Conservation (phyloP, 2,797 vertebrate genomes). For the Serranus cabrilla region DNA sequence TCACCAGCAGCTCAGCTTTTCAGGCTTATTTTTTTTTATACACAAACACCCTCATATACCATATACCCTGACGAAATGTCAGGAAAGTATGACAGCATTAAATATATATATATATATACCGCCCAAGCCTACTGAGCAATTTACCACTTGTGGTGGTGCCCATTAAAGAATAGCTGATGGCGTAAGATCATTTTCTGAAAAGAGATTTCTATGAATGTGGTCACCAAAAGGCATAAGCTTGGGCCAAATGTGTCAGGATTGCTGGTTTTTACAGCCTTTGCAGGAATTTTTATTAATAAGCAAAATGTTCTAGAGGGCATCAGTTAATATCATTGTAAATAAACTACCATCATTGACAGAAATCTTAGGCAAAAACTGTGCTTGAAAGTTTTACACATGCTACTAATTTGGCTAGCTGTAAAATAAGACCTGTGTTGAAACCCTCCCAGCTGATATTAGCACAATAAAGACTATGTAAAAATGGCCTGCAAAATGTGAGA, state of each 20-base stretch:
- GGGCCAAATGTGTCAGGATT: background rate
- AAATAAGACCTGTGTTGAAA: background rate
- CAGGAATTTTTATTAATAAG: background rate
- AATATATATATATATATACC: no score
- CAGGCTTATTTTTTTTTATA: no score
- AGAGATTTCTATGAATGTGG: background rate
- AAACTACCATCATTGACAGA: background rate
- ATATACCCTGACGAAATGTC: no score
- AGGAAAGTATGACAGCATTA: no score
- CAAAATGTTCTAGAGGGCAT: background rate
- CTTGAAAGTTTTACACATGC: background rate
- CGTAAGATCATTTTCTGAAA: background rate
- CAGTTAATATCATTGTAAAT: background rate
- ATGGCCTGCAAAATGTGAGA: slow-evolving; percentile 50
- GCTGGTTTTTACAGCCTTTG: background rate
- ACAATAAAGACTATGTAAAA: slow-evolving; percentile 17
- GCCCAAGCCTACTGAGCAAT: background rate
- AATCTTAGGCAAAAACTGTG: background rate
- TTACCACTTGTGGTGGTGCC: background rate
- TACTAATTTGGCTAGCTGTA: background rate
- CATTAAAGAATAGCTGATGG: background rate
- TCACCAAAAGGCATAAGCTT: background rate
- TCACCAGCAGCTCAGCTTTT: no score
- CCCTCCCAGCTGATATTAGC: background rate
- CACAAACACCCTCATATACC: no score